A percentile compares a stretch with the other conserved stretches of the same genome.
Evolutionary conservation across 2,888 invertebrate species (phyloP).

Genomic region (Acleris sparsana): DNA sequence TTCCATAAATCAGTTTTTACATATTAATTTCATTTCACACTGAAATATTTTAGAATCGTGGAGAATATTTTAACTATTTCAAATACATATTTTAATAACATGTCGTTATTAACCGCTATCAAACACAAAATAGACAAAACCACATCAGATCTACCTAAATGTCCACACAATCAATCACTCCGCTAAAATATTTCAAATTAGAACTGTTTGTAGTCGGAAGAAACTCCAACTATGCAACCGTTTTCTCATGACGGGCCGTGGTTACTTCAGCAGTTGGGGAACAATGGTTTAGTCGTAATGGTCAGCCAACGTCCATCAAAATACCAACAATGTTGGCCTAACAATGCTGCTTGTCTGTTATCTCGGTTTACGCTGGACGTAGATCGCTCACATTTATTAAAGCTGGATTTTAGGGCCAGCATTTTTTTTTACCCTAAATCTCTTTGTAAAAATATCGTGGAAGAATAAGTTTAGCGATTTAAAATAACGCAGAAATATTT

Average conservation of each 20-base stretch:
- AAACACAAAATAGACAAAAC: not conserved
- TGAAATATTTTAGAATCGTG: conserved; percentile 8
- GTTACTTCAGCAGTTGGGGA: conserved; percentile 58
- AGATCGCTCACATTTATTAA: conserved; percentile 37
- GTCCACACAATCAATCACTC: conserved; percentile 32
- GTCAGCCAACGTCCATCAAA: conserved; percentile 77
- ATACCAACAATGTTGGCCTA: conserved; percentile 56
- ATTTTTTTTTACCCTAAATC: conserved; percentile 10
- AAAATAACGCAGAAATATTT: too few species aligned
- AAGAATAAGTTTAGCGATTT: not conserved
- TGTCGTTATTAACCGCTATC: too few species aligned
- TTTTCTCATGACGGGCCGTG: conserved; percentile 54
- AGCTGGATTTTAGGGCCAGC: conserved; percentile 29
- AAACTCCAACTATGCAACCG: conserved; percentile 56
- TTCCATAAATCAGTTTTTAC: conserved; percentile 32
- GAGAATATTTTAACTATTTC: not conserved
- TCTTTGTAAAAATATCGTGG: conserved; percentile 2
- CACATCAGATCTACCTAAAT: conserved; percentile 1
- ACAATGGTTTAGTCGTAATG: conserved; percentile 64
- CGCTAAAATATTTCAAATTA: conserved; percentile 28
- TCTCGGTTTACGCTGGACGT: conserved; percentile 37
- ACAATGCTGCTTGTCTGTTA: conserved; percentile 53
- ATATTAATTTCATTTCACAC: conserved; percentile 32
- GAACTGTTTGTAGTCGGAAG: conserved; percentile 43
- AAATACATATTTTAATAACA: not conserved